phyloP scores from a whole-genome alignment of 2,113 vertebrate genomes.

The Choloepus hoffmanni region DNA sequence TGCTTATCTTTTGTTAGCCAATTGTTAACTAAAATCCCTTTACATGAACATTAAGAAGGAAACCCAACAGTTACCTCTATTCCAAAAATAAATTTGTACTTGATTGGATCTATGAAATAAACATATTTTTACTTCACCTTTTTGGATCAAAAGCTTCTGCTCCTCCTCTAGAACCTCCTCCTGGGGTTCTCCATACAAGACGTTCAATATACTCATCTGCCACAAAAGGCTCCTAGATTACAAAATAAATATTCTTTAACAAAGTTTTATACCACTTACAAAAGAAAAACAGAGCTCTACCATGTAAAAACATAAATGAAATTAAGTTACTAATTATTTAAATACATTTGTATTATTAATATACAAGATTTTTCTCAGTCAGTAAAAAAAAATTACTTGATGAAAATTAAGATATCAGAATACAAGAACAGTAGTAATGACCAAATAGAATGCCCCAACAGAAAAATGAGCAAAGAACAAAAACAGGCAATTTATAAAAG shows the following conservation, averaged over 20 bases:
- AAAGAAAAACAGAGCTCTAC: constrained; percentile 46
- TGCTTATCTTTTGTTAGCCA: constrained; percentile 4
- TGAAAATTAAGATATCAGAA: constrained; percentile 41
- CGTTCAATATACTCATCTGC: constrained; percentile 99
- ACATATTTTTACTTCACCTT: constrained; percentile 89
- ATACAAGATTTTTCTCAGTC: neutral
- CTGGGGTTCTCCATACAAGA: constrained; percentile 98
- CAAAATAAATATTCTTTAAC: constrained; percentile 81
- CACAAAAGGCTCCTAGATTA: constrained; percentile 96
- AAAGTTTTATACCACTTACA: constrained; percentile 65
- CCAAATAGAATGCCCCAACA: constrained; percentile 7
- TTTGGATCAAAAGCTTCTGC: constrained; percentile 98
- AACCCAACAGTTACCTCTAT: constrained; percentile 18
- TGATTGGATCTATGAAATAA: neutral
- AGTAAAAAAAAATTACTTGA: constrained; percentile 26
- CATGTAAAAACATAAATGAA: constrained; percentile 42
- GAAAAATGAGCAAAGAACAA: constrained; percentile 21
- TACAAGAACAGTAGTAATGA: neutral
- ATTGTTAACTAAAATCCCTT: constrained; percentile 50
- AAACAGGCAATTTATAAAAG: constrained; percentile 12
- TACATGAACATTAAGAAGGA: neutral
- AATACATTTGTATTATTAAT: neutral
- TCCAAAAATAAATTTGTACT: constrained; percentile 39
- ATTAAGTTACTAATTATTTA: constrained; percentile 54
- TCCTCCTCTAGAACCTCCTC: constrained; percentile 98